Evolutionary conservation across 2,113 vertebrate species (phyloP).

Genomic region (Varanus salvator): DNA sequence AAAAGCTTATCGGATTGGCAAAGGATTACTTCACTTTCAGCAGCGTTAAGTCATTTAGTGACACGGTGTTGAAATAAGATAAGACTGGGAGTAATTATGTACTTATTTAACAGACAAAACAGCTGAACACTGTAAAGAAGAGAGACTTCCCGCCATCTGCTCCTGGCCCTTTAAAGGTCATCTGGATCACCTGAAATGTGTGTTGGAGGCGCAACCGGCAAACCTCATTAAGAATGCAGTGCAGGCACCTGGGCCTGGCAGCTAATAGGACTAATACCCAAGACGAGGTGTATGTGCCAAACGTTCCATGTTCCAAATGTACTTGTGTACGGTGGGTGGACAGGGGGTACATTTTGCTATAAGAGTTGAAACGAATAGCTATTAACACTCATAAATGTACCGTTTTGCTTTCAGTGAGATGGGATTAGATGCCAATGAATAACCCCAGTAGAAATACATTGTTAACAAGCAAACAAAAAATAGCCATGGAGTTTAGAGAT

Average conservation of each 20-base stretch:
- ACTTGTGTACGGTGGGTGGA: background rate
- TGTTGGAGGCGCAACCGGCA: conserved; percentile 63
- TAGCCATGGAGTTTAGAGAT: background rate
- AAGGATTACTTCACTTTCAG: conserved; percentile 67
- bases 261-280: conserved; percentile 52
- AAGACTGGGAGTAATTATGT: conserved; percentile 75
- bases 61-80: conserved; percentile 72
- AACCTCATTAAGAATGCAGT: conserved; percentile 66
- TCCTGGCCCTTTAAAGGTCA: conserved; percentile 72
- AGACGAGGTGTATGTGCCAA: conserved; percentile 54
- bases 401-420: fast-evolving
- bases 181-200: conserved; percentile 71
- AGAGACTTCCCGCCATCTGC: conserved; percentile 67
- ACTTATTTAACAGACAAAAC: conserved; percentile 76
- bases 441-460: background rate
- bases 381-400: background rate
- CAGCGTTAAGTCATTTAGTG: conserved; percentile 71
- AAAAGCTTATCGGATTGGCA: conserved; percentile 70
- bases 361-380: conserved; percentile 11
- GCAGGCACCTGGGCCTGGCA: conserved; percentile 52
- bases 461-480: background rate
- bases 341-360: background rate
- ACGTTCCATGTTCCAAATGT: conserved; percentile 42
- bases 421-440: background rate
- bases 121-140: conserved; percentile 32